These are phyloP conservation scores for Chydorus sphaericus DNA, from an alignment of 2,888 invertebrate genomes.

Conservation along the genomic window DNA sequence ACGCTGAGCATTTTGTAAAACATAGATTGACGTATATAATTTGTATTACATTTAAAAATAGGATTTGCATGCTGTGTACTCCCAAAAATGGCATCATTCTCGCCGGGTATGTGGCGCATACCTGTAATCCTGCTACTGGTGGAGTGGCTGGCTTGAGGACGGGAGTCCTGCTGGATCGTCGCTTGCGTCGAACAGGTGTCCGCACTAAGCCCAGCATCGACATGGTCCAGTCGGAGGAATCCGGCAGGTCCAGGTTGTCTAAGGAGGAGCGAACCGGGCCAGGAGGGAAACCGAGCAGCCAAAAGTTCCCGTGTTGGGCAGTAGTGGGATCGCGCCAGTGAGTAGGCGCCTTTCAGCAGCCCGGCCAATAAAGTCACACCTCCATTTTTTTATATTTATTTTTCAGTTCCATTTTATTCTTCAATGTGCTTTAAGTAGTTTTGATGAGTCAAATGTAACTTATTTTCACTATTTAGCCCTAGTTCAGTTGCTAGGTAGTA, in stretches of 20 bases:
- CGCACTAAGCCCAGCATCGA: slow-evolving; percentile 93
- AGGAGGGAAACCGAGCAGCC: slow-evolving; percentile 99
- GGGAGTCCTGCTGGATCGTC: slow-evolving; percentile 52
- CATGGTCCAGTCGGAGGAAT: slow-evolving; percentile 83
- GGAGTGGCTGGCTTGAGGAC: slow-evolving; percentile 83
- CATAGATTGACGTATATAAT: too few species aligned
- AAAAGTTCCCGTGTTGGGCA: slow-evolving; percentile 97
- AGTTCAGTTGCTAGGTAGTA: too few species aligned
- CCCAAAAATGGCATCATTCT: too few species aligned
- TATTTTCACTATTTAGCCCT: too few species aligned
- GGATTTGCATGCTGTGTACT: too few species aligned
- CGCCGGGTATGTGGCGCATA: too few species aligned
- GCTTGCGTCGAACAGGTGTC: slow-evolving; percentile 30
- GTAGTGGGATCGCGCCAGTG: slow-evolving; percentile 98
- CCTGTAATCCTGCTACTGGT: too few species aligned
- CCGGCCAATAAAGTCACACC: slow-evolving; percentile 64
- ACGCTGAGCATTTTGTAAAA: too few species aligned
- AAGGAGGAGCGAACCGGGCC: slow-evolving; percentile 97
- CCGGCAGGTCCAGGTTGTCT: slow-evolving; percentile 70
- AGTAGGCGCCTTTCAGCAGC: slow-evolving; percentile 70
- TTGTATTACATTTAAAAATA: too few species aligned
- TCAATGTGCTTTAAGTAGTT: too few species aligned
- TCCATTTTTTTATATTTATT: slow-evolving; percentile 43
- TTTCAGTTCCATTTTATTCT: slow-evolving; percentile 19
- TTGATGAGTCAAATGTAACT: too few species aligned